Conservation (phyloP, 2,888 invertebrate species). For the Megaustenia siamemsis region DNA sequence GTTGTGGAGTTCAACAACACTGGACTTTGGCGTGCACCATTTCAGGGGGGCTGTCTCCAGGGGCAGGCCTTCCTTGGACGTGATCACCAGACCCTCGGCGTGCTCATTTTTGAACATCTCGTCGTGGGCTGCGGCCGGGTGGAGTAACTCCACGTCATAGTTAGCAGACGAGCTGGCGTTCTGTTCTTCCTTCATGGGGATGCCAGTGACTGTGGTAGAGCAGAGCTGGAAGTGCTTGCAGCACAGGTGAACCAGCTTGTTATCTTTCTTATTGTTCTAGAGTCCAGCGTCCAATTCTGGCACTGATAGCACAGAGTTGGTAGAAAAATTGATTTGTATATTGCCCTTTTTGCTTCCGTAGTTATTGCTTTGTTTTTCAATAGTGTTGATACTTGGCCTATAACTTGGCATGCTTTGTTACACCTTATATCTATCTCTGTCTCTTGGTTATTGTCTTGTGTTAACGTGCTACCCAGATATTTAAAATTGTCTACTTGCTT, state of each 20-base stretch:
- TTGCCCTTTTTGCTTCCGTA: too few species aligned
- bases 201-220: constrained; percentile 96
- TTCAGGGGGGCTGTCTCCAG: constrained; percentile 93
- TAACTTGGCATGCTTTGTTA: too few species aligned
- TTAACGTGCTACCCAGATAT: too few species aligned
- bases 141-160: constrained; percentile 98
- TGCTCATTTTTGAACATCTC: constrained; percentile 84
- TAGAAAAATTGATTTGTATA: too few species aligned
- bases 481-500: too few species aligned
- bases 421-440: too few species aligned
- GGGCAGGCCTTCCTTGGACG: constrained; percentile 86
- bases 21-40: constrained; percentile 95
- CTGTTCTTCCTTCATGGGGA: constrained; percentile 99
- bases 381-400: too few species aligned
- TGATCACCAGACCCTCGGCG: constrained; percentile 78
- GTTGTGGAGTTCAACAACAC: constrained; percentile 86
- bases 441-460: too few species aligned
- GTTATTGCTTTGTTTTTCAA: too few species aligned
- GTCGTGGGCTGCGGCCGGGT: constrained; percentile 91
- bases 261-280: too few species aligned
- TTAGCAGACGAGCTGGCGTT: constrained; percentile 98
- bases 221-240: constrained; percentile 91
- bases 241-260: constrained; percentile 78
- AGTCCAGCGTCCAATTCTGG: too few species aligned
- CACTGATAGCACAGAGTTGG: too few species aligned